Evolutionary conservation across 1,140 invertebrate species (phyloP), one percentile per base, ranked within the genome.

Genomic region (Panagrolaimus sp.): DNA sequence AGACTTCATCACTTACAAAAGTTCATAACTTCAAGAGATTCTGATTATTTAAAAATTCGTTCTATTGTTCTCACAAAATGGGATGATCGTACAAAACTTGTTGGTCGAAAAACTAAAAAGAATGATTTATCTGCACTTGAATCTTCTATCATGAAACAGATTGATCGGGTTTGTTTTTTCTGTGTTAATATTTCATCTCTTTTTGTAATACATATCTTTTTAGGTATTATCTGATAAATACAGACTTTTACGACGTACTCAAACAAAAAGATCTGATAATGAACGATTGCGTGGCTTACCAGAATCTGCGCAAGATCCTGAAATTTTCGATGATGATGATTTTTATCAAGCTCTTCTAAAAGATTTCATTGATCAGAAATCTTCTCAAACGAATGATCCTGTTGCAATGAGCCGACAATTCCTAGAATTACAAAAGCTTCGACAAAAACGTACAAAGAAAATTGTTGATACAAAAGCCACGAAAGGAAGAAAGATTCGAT

Each of bases 241-340:
- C 47, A 70, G 75, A 11, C 67, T 77, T n/a, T 61, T 76, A 11
- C 67, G 67, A 13, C 61, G 69, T 38, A 71, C 72, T 9, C 74
- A 73, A 38, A 73, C 71, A 7, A 76, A 76, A 53, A 67, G 75
- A 38, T 44, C 66, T 27, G 48, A 77, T 44, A 25, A 67, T 13
- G 13, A 25, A 47, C 48, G 20, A 48, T 27, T 57, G 9, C 46
- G 44, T 9, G 70, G 51, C 13, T 9, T 20, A 13, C 14, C 27
- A 68, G 51, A 72, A 45, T 46, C 45, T 23, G 51, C 42, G 27
- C 25, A 44, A 73, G 89, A 92, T 83, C 69, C 84, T 0, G 91
- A 98, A 86, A 91, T 96, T 79, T 98, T 92, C 86, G 93, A 97
- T 83, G 94, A 98, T 83, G 90, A 90, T 83, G 94, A 98, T 83